Percentiles rank a stretch among this genome's conserved stretches.
Evolutionary conservation across 2,888 invertebrate species (phyloP).

Genomic region (Cordylochernes scorpioides): DNA sequence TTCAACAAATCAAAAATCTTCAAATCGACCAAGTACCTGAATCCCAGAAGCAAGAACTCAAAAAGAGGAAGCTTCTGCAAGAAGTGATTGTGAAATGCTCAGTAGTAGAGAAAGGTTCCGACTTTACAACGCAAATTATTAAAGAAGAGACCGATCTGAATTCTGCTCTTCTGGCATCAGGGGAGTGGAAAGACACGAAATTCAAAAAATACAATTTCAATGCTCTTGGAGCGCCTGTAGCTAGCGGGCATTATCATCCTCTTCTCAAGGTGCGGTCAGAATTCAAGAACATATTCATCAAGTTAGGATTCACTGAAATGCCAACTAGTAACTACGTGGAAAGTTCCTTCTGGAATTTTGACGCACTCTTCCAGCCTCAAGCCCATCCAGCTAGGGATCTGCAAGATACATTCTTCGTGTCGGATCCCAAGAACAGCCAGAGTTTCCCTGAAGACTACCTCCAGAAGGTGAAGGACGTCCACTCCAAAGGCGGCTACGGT

Average conservation of each 20-base stretch:
- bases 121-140: slow-evolving; percentile 49
- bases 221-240: slow-evolving; percentile 53
- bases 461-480: slow-evolving; percentile 58
- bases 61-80: slow-evolving; percentile 72
- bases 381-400: slow-evolving; percentile 96
- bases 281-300: slow-evolving; percentile 27
- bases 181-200: slow-evolving; percentile 58
- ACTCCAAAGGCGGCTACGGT: slow-evolving; percentile 74
- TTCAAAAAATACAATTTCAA: slow-evolving; percentile 94
- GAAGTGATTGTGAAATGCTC: slow-evolving; percentile 60
- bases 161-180: slow-evolving; percentile 33
- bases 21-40: slow-evolving; percentile 25
- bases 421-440: slow-evolving; percentile 29
- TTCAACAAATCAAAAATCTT: slow-evolving; percentile 33
- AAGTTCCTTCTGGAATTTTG: slow-evolving; percentile 98
- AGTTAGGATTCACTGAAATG: slow-evolving; percentile 59
- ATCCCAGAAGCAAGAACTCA: slow-evolving; percentile 51
- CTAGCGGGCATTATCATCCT: slow-evolving; percentile 75
- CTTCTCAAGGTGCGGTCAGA: slow-evolving; percentile 66
- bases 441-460: slow-evolving; percentile 66
- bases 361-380: slow-evolving; percentile 90
- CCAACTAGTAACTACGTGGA: slow-evolving; percentile 89
- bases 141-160: slow-evolving; percentile 87
- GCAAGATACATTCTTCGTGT: slow-evolving; percentile 91
- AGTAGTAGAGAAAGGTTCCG: slow-evolving; percentile 49